phyloP scores from a whole-genome alignment of 2,888 invertebrate species.

The Cyaniris semiargus region DNA sequence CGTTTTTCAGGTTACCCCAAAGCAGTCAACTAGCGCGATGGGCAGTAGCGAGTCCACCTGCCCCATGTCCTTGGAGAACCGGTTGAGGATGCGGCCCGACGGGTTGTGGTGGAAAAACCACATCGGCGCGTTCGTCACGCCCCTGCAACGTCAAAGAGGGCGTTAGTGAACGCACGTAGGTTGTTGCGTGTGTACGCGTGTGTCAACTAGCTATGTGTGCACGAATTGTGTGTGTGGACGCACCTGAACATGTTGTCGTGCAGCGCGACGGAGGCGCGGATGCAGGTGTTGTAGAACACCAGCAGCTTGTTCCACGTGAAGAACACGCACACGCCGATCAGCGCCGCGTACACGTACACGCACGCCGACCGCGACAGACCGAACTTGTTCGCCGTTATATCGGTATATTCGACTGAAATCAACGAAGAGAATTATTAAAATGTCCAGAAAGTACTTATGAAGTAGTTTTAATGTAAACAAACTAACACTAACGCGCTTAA shows the following conservation, averaged over 20 bases:
- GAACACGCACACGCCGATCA: constrained; percentile 53
- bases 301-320: constrained; percentile 75
- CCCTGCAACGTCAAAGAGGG: constrained; percentile 55
- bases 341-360: constrained; percentile 77
- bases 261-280: constrained; percentile 85
- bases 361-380: constrained; percentile 66
- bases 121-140: constrained; percentile 85
- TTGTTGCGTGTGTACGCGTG: background rate
- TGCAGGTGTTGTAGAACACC: constrained; percentile 78
- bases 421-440: background rate
- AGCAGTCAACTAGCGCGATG: constrained; percentile 75
- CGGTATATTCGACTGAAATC: constrained; percentile 50
- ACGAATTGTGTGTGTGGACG: too few relatives aligned
- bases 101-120: constrained; percentile 90
- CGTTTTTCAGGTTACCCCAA: constrained; percentile 67
- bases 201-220: constrained; percentile 36
- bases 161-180: background rate
- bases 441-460: background rate
- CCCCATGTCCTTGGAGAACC: constrained; percentile 78
- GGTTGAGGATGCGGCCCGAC: constrained; percentile 68
- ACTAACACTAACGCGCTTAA: too few relatives aligned
- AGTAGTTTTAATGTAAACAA: too few relatives aligned
- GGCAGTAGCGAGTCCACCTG: constrained; percentile 78
- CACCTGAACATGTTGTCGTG: constrained; percentile 65
- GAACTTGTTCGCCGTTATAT: constrained; percentile 55